Conservation (phyloP, 2,888 invertebrate genomes). For the Acronicta alni region DNA sequence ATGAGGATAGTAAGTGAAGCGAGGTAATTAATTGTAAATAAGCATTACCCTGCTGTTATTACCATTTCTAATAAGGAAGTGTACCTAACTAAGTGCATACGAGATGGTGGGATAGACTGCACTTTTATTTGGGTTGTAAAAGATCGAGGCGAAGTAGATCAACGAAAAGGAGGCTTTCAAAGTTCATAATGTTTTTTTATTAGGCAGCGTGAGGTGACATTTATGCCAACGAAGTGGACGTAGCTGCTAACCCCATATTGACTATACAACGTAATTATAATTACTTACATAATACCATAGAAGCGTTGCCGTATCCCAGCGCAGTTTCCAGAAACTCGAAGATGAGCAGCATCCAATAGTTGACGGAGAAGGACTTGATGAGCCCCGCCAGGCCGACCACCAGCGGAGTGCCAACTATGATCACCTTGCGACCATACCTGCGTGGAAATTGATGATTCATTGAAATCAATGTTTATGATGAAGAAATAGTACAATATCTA, state of each 20-base stretch:
- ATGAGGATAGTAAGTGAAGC: not conserved
- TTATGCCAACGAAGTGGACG: too few relatives aligned
- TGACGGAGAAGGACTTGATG: constrained; percentile 91
- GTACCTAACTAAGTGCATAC: too few relatives aligned
- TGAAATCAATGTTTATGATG: not conserved
- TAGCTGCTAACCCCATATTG: too few relatives aligned
- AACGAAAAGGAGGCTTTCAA: too few relatives aligned
- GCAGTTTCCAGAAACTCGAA: constrained; percentile 94
- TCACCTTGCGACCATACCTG: constrained; percentile 84
- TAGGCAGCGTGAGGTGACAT: too few relatives aligned
- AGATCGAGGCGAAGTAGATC: too few relatives aligned
- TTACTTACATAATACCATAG: constrained; percentile 82
- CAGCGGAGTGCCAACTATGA: constrained; percentile 82
- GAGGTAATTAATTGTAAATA: not conserved
- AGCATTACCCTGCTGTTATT: constrained; percentile 10
- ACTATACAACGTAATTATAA: too few relatives aligned
- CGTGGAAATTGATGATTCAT: too few relatives aligned
- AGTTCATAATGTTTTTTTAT: too few relatives aligned
- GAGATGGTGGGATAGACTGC: too few relatives aligned
- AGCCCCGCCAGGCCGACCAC: constrained; percentile 91
- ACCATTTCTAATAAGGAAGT: constrained; percentile 1
- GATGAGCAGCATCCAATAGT: constrained; percentile 91
- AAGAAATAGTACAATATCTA: too few relatives aligned
- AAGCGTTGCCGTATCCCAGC: constrained; percentile 88
- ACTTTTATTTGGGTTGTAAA: too few relatives aligned